A percentile compares a stretch with the other conserved stretches of the same genome.
These are phyloP conservation scores for Flexamia atlantica DNA, from an alignment of 2,888 invertebrate genomes.

Conservation along the genomic window DNA sequence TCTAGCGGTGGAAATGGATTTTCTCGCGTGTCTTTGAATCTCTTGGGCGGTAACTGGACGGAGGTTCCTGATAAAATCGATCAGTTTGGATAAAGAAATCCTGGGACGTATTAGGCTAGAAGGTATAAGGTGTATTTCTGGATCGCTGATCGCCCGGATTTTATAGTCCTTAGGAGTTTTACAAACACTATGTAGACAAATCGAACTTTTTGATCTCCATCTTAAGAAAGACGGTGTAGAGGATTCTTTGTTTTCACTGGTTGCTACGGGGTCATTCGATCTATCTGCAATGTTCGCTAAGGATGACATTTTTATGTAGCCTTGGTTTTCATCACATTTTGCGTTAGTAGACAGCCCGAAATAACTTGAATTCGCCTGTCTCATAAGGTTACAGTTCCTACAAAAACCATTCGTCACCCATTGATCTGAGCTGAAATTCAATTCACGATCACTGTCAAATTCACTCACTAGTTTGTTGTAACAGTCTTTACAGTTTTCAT, in stretches of 20 bases:
- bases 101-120: neutral
- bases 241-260: neutral
- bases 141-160: conserved; percentile 31
- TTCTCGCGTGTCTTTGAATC: conserved; percentile 24
- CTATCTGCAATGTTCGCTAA: conserved; percentile 10
- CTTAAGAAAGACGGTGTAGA: neutral
- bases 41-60: conserved; percentile 42
- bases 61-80: conserved; percentile 20
- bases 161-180: neutral
- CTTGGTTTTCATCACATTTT: neutral
- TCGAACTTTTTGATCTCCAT: conserved; percentile 18
- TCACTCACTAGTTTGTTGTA: neutral
- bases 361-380: neutral
- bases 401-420: neutral
- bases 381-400: neutral
- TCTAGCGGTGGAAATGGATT: neutral
- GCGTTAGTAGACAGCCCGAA: neutral
- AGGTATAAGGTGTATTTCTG: conserved; percentile 19
- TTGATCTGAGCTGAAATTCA: neutral
- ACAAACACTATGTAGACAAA: conserved; percentile 27
- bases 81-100: conserved; percentile 13
- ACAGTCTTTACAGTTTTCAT: conserved; percentile 87
- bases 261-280: neutral
- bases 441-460: neutral
- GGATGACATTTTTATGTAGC: conserved; percentile 43